Evolutionary conservation across 1,140 invertebrate species (phyloP).

Genomic region (Drosophila rufa): DNA sequence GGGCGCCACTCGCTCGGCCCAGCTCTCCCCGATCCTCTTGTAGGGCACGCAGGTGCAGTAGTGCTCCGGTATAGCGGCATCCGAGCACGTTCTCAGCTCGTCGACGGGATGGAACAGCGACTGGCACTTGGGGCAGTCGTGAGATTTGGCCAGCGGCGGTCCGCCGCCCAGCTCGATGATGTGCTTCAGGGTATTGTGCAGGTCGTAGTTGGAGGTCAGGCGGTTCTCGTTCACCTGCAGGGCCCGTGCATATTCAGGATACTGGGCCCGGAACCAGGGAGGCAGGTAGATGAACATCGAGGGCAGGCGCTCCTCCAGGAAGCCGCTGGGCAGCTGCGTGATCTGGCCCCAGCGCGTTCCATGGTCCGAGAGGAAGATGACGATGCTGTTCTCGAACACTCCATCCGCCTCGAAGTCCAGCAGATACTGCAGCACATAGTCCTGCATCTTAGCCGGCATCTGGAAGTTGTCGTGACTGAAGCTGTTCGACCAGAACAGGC

Average conservation of each 20-base stretch:
- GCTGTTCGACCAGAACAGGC: constrained; percentile 92
- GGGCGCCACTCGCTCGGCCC: constrained; percentile 41
- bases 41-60: constrained; percentile 91
- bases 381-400: constrained; percentile 88
- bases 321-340: constrained; percentile 88
- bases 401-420: constrained; percentile 86
- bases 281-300: constrained; percentile 94
- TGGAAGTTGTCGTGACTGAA: constrained; percentile 90
- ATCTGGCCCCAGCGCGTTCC: constrained; percentile 94
- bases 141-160: constrained; percentile 21
- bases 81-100: constrained; percentile 88
- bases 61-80: constrained; percentile 90
- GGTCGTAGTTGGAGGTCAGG: constrained; percentile 92
- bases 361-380: constrained; percentile 96
- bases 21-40: constrained; percentile 72
- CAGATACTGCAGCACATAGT: constrained; percentile 87
- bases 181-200: constrained; percentile 89
- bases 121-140: constrained; percentile 87
- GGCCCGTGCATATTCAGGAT: constrained; percentile 89
- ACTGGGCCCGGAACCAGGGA: constrained; percentile 88
- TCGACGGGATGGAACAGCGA: constrained; percentile 89
- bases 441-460: constrained; percentile 89
- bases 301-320: constrained; percentile 95
- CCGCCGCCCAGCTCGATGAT: constrained; percentile 77
- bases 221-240: constrained; percentile 90